Base-by-base conservation (phyloP, 2,113 vertebrate genomes). In the Malaclemys terrapin region DNA sequence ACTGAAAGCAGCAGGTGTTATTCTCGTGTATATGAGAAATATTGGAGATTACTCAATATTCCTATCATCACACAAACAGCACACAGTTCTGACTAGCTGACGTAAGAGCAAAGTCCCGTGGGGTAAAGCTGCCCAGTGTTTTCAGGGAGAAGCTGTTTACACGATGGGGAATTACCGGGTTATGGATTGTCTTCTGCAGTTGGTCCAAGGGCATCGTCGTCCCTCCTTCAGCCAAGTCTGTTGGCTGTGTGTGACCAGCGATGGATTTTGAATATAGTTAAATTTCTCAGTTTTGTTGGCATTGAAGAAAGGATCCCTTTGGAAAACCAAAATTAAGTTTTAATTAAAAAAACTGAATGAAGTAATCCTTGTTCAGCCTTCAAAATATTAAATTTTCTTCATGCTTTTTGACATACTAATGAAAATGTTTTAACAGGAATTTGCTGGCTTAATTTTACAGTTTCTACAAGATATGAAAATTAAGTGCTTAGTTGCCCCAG, bases 161-260 rank as follows among this genome's bases (percentile, higher is more conserved):
- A 16, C 1, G 27, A 84, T 45, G 90, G 19, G 82, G 24, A 95
- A 50, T 98, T 98, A 98, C 98, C 96, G 98, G 98, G 84, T 96
- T 98, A 81, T 10, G 84, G 91, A 97, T 35, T 88, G 89, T 93
- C 85, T 96, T 97, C 93, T 94, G 89, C 1, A 80, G 57, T 59
- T 85, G 94, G 79, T 89, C 90, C 87, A 97, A 97, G 88, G 98
- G 96, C 91, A 96, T 91, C 98, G 98, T 98, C 85, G 84, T 98
- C 80, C 83, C 84, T 94, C 93, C 91, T 98, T 88, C 94, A 93
- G 76, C 9, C 94, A 80, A 83, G 90, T 93, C 13, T 95, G 87
- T 95, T 89, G 76, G 95, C 47, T 62, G 42, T 42, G n/a, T 87
- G 31, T 1, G 81, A 91, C 17, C 49, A 54, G 85, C 53, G 72